Percentiles rank a stretch among this genome's conserved stretches.
phyloP scores from a whole-genome alignment of 1,140 invertebrate genomes.

The Paraescarpia echinospica region DNA sequence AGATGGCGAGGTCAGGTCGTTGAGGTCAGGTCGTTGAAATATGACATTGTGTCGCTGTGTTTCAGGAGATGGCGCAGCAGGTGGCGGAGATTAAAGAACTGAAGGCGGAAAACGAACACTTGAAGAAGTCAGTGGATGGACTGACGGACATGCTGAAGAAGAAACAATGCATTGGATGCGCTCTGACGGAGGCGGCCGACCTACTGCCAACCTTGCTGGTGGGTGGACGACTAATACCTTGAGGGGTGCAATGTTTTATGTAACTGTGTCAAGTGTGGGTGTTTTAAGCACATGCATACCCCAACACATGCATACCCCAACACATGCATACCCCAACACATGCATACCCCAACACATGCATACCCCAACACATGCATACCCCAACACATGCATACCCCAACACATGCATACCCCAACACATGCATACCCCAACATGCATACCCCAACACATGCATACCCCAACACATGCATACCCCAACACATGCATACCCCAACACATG shows the following conservation, averaged over 20 bases:
- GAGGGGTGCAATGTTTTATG: background rate
- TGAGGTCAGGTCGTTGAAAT: background rate
- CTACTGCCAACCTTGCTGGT: background rate
- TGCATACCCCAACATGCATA: too few species aligned
- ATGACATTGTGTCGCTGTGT: background rate
- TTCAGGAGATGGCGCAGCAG: background rate
- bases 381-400: too few species aligned
- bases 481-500: too few species aligned
- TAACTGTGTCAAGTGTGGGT: background rate
- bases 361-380: too few species aligned
- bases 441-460: too few species aligned
- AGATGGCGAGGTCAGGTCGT: too few species aligned
- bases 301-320: too few species aligned
- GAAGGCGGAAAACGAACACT: background rate
- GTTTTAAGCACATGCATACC: background rate
- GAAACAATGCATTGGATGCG: background rate
- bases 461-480: too few species aligned
- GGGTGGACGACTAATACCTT: background rate
- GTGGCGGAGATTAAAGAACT: background rate
- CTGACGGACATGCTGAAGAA: background rate
- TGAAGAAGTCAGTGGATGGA: background rate
- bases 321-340: too few species aligned
- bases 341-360: too few species aligned
- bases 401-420: too few species aligned
- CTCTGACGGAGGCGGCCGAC: background rate